Evolutionary conservation across 1,140 invertebrate genomes (phyloP), one percentile per base, ranked within the genome.

Genomic region (Papilio xuthus): DNA sequence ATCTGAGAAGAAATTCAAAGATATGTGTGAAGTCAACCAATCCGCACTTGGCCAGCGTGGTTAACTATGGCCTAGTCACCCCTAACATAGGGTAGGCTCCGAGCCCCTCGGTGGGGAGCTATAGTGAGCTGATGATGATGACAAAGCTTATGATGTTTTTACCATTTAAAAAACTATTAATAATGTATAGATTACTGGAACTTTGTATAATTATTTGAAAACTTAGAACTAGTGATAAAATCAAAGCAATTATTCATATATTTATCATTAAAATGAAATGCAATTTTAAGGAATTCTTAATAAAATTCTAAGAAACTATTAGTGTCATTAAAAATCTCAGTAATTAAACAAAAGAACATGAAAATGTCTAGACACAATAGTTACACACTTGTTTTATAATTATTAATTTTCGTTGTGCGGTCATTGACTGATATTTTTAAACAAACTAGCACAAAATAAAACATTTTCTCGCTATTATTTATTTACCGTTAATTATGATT

Each of bases 301-400:
- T 26, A 23, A 42, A 23, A 67, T 32, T 67, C 60, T 2, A 7
- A 6, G 26, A 32, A 56, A 37, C 15, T 50, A 20, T 18, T 18
- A 26, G 13, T 67, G 60, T 67, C 60, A 67, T 28, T 67, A 67
- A 67, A 67, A 67, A 32, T 67, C 26, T 67, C 60, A 32, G 60
- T 67, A 67, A 67, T 67, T 67, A 67, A 28, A 47, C 12, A 44
- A 73, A 50, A 73, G 71, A 73, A 73, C 71, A 73, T 42, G 71
- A 73, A 73, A 73, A 73, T n/a, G 71, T 73, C 71, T 73, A 73
- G 71, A 73, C 71, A 13, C 20, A 73, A 73, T 26, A 67, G 20
- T 73, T 73, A 73, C 23, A 47, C 41, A 26, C 20, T 41, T 26
- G 37, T 73, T 73, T 42, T 47, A 26, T 71, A 20, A 42, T 50